Evolutionary conservation across 1,140 invertebrate species (phyloP).

Genomic region (Lamellibrachia luymesi): DNA sequence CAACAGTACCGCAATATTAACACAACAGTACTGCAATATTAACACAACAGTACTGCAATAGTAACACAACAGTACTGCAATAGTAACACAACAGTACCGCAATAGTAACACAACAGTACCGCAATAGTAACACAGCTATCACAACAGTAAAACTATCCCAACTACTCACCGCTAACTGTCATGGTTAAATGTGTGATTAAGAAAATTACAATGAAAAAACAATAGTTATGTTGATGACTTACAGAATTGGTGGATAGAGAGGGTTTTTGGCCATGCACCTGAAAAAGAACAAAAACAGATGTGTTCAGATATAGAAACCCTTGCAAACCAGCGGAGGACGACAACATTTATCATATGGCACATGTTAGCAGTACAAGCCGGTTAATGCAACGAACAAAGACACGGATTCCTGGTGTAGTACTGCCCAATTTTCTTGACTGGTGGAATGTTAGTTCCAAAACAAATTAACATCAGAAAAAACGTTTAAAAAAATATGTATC

Average conservation of each 20-base stretch:
- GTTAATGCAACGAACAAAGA: not conserved
- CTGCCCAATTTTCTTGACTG: not conserved
- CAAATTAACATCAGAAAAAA: not conserved
- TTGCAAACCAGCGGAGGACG: not conserved
- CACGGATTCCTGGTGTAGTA: not conserved
- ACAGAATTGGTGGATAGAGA: not conserved
- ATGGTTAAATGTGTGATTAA: not conserved
- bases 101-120: too few relatives aligned
- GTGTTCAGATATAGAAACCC: not conserved
- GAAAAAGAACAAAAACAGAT: not conserved
- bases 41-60: too few relatives aligned
- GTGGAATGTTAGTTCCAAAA: not conserved
- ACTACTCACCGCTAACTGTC: not conserved
- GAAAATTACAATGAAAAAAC: not conserved
- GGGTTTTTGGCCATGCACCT: conserved; percentile 10
- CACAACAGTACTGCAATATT: too few relatives aligned
- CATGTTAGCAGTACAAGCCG: not conserved
- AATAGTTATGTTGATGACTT: not conserved
- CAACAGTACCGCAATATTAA: too few relatives aligned
- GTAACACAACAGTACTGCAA: not conserved
- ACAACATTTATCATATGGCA: not conserved
- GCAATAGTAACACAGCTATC: too few relatives aligned
- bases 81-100: not conserved
- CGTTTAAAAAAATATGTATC: not conserved
- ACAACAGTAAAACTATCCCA: not conserved